Evolutionary conservation across 2,113 vertebrate species (phyloP), one percentile per base, ranked within the genome.

Genomic region (Alligator sinensis): DNA sequence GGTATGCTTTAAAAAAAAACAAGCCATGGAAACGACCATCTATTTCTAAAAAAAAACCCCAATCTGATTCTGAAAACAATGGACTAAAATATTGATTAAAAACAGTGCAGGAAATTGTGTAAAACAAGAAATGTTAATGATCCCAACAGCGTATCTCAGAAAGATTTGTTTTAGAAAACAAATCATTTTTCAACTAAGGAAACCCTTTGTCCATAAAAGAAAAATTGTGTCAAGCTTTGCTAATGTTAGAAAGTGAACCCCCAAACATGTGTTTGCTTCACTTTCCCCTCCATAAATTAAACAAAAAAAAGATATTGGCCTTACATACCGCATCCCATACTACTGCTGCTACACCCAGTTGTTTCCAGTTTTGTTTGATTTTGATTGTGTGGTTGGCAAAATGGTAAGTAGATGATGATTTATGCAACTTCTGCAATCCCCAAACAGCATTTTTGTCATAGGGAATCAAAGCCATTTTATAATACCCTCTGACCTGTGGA

Each of bases 291-390:
- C 68, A 72, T 34, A 72, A 68, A 72, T 34, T 11, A 34, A 72
- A 25, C 61, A 63, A 25, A 9, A 25, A 9, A 18, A 16, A 24
- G 61, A 25, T 19, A n/a, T 9, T 62, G 38, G 54, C 21, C 6
- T 68, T 85, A 97, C 99, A 95, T 92, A 99, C 99, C 72, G 99
- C 99, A 25, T 99, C 99, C 99, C 99, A 99, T 8, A 99, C 99
- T 21, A 99, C 99, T 0, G 99, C 99, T 1, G 99, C 99, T 2
- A 99, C 99, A 1, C 99, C 99, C 11, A 98, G 98, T n/a, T 97
- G 98, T 63, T 95, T 98, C 99, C 99, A 99, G 97, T 99, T 98
- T 98, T 99, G 99, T 3, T 95, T 86, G 4, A 99, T 96, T 18
- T 92, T 96, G 80, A 99, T 95, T 24, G 96, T 97, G 88, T 85